A percentile compares a stretch with the other conserved stretches of the same genome.
Evolutionary conservation across 2,113 vertebrate species (phyloP).

Genomic region (Peromyscus polionotus): DNA sequence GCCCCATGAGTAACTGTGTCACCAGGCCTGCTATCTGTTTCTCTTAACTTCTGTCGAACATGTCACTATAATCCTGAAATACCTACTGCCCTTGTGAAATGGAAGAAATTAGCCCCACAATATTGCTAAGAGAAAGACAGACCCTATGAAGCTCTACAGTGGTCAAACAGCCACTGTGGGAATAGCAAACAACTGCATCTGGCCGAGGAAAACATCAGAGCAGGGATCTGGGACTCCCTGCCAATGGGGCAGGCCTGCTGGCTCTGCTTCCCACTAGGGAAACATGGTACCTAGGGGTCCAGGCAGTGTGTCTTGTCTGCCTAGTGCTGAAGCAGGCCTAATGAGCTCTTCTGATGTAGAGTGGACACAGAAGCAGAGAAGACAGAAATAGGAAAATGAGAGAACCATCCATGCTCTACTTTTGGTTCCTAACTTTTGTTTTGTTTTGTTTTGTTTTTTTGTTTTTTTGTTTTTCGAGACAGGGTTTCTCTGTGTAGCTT

Average conservation of each 20-base stretch:
- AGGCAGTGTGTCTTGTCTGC: background rate
- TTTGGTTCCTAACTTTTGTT: background rate
- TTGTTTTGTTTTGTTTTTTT: no score
- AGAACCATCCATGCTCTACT: background rate
- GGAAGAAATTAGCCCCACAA: background rate
- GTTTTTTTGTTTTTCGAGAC: no score
- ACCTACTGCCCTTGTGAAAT: background rate
- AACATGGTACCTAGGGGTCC: background rate
- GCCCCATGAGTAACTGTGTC: background rate
- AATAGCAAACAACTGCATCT: background rate
- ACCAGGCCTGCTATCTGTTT: background rate
- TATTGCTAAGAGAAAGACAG: background rate
- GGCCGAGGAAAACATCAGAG: rapidly evolving
- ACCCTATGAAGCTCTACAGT: background rate
- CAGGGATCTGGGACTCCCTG: background rate
- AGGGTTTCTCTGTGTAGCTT: no score
- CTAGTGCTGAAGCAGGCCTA: background rate
- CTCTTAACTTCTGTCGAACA: background rate
- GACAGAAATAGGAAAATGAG: background rate
- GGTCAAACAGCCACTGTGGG: background rate
- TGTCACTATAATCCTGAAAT: background rate
- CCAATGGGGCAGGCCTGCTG: background rate
- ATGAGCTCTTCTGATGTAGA: background rate
- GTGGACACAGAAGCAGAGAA: background rate
- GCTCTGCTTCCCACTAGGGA: background rate